phyloP scores from a whole-genome alignment of 2,888 invertebrate genomes.

The Meteorus colon region DNA sequence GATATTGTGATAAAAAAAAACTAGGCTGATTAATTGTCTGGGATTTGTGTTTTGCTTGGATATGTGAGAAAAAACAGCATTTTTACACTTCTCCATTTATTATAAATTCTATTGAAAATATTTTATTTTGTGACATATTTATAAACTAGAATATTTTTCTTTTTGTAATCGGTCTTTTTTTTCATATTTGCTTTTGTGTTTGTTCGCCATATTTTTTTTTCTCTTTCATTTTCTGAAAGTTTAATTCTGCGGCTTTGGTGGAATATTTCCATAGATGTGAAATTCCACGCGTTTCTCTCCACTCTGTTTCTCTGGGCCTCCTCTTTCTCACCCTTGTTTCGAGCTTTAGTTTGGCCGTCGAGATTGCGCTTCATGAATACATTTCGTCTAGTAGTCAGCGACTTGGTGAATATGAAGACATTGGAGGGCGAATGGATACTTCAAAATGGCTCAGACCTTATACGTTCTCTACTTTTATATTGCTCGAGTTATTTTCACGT shows the following conservation, averaged over 20 bases:
- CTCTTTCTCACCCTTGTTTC: constrained; percentile 1
- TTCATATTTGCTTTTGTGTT: constrained; percentile 4
- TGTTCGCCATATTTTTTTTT: background rate
- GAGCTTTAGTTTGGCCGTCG: constrained; percentile 20
- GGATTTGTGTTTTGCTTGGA: too few species aligned
- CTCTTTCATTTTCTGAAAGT: constrained; percentile 21
- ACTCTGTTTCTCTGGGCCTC: background rate
- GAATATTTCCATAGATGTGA: constrained; percentile 11
- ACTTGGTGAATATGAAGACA: constrained; percentile 20
- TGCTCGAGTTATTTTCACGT: background rate
- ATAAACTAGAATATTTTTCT: background rate
- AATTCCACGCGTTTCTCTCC: constrained; percentile 26
- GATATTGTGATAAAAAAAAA: too few species aligned
- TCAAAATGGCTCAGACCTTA: background rate
- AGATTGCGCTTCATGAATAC: constrained; percentile 26
- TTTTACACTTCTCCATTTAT: background rate
- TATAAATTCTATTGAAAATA: background rate
- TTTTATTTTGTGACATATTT: background rate
- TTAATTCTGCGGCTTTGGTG: constrained; percentile 19
- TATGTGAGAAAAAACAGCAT: too few species aligned
- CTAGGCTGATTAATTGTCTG: too few species aligned
- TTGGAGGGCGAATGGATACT: constrained; percentile 7
- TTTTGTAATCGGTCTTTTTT: constrained; percentile 19
- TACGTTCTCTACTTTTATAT: constrained; percentile 4
- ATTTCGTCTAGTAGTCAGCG: constrained; percentile 10